These are phyloP conservation scores for Sardinella longiceps DNA, from an alignment of 2,797 vertebrate genomes.

Conservation along the genomic window DNA sequence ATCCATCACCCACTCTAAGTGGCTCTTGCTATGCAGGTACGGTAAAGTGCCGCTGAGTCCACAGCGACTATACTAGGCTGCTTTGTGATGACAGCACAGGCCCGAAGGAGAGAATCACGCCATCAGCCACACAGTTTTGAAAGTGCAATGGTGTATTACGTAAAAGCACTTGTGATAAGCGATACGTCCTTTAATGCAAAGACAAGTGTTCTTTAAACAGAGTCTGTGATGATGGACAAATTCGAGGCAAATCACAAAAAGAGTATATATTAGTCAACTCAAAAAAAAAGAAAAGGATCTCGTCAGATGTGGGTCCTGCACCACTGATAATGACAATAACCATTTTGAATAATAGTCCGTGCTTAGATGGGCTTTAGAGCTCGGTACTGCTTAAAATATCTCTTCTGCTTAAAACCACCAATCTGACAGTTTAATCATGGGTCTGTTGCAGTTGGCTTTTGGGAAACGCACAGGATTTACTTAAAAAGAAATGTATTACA, in stretches of 20 bases:
- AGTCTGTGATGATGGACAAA: not conserved
- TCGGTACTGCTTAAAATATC: not conserved
- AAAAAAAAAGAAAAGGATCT: not conserved
- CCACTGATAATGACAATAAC: not conserved
- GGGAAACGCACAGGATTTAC: slow-evolving; percentile 2
- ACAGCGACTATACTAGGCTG: not conserved
- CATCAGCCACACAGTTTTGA: not conserved
- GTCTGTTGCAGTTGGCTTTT: not conserved
- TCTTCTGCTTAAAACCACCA: slow-evolving; percentile 10
- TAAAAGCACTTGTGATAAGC: slow-evolving; percentile 2
- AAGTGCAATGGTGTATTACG: slow-evolving; percentile 4
- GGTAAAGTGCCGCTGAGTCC: slow-evolving; percentile 7
- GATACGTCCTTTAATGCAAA: not conserved
- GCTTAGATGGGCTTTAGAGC: not conserved
- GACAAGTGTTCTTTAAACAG: not conserved
- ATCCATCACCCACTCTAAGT: not conserved
- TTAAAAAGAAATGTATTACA: not conserved
- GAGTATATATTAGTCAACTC: not conserved
- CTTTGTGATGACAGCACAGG: slow-evolving; percentile 13
- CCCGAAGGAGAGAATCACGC: not conserved
- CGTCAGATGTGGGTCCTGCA: slow-evolving; percentile 9
- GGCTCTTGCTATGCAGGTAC: not conserved
- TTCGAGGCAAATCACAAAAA: not conserved
- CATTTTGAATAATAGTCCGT: not conserved
- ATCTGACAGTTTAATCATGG: slow-evolving; percentile 6